Conservation (phyloP, 2,113 vertebrate genomes). For the Lophochroa leadbeateri region DNA sequence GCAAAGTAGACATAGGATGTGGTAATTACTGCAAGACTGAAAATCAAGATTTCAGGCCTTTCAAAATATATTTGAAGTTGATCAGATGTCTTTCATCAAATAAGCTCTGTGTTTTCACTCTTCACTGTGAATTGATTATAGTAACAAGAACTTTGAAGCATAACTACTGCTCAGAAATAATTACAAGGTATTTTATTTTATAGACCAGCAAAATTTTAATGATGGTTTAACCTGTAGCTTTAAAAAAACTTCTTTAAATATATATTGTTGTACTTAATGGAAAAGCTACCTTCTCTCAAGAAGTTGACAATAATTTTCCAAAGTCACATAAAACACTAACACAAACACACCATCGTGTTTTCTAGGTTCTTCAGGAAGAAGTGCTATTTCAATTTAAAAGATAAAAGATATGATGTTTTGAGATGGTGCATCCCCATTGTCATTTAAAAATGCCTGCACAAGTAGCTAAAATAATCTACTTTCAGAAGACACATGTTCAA, state of each 20-base stretch:
- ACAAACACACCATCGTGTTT: neutral
- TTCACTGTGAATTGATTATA: constrained; percentile 3
- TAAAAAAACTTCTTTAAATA: neutral
- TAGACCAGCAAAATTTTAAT: neutral
- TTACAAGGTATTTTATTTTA: neutral
- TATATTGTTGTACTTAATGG: neutral
- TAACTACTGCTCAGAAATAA: neutral
- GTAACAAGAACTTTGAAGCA: neutral
- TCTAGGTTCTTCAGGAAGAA: neutral
- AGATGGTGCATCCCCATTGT: neutral
- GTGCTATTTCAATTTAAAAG: neutral
- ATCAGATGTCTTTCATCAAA: constrained; percentile 4
- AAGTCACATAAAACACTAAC: neutral
- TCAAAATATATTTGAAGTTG: neutral
- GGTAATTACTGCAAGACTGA: neutral
- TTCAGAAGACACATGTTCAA: neutral
- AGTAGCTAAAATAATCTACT: constrained; percentile 8
- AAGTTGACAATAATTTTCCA: neutral
- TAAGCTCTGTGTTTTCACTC: neutral
- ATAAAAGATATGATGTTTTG: neutral
- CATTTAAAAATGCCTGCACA: neutral
- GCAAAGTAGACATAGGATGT: neutral
- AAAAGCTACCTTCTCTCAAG: neutral
- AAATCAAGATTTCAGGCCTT: neutral
- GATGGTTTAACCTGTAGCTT: neutral